These are phyloP conservation scores for Marasmarcha lunaedactyla DNA, from an alignment of 2,888 invertebrate genomes.

Conservation along the genomic window DNA sequence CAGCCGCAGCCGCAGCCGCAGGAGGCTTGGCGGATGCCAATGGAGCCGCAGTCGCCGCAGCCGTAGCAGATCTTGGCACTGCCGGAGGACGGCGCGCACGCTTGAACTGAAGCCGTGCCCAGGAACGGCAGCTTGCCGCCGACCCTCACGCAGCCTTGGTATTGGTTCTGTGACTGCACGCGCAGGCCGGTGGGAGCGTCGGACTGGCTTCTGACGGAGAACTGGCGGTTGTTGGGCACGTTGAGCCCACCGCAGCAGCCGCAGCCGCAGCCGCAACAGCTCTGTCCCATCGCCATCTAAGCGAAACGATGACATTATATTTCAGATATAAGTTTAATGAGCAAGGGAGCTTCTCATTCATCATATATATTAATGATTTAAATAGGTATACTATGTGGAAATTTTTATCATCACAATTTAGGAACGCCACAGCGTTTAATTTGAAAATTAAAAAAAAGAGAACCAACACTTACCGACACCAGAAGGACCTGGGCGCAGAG, in stretches of 20 bases:
- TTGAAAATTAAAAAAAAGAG: no score
- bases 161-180: neutral
- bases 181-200: neutral
- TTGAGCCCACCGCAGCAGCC: neutral
- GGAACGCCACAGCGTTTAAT: no score
- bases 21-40: neutral
- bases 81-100: neutral
- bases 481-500: neutral
- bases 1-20: conserved; percentile 1
- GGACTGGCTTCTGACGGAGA: neutral
- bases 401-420: no score
- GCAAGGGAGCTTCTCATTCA: no score
- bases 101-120: neutral
- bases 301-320: no score
- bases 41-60: neutral
- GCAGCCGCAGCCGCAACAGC: neutral
- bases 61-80: neutral
- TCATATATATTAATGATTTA: no score
- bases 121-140: neutral
- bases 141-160: neutral
- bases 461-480: neutral
- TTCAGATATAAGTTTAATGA: no score
- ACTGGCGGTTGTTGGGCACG: neutral
- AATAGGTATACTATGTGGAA: no score
- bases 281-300: neutral